Evolutionary conservation across 2,888 invertebrate genomes (phyloP).

Genomic region (Morpho helenor): DNA sequence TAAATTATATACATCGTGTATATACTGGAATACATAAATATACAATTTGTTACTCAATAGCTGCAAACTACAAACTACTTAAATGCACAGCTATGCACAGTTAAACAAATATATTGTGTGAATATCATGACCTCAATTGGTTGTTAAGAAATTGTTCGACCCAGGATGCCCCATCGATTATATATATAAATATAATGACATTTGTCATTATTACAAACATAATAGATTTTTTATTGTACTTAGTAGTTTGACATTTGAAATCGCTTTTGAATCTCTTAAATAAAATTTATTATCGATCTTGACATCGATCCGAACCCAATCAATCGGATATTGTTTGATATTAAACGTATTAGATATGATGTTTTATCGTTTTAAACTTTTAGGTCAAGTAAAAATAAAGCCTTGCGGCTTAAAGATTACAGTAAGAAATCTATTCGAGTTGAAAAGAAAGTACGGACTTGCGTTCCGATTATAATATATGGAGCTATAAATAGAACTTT

Average conservation of each 20-base stretch:
- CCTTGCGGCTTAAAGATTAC: background rate
- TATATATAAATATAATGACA: too few relatives aligned
- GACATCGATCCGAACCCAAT: background rate
- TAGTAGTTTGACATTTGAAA: conserved; percentile 9
- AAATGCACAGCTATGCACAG: too few relatives aligned
- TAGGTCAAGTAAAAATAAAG: conserved; percentile 5
- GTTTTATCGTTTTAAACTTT: conserved; percentile 3
- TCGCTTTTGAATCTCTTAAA: conserved; percentile 2
- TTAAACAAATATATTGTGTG: too few relatives aligned
- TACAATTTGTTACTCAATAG: too few relatives aligned
- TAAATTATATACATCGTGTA: too few relatives aligned
- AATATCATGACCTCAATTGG: too few relatives aligned
- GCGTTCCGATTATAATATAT: conserved; percentile 10
- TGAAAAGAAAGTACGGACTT: conserved; percentile 11
- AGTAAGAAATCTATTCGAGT: conserved; percentile 7
- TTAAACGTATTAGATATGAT: conserved; percentile 1
- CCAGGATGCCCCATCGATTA: too few relatives aligned
- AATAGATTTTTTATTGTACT: too few relatives aligned
- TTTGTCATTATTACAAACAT: too few relatives aligned
- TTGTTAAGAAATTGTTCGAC: too few relatives aligned
- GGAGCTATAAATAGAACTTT: conserved; percentile 11
- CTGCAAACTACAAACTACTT: too few relatives aligned
- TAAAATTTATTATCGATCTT: background rate
- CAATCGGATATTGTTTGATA: background rate
- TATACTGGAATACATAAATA: too few relatives aligned